Evolutionary conservation across 1,140 invertebrate species (phyloP).

Genomic region (Camponotus vicinus): DNA sequence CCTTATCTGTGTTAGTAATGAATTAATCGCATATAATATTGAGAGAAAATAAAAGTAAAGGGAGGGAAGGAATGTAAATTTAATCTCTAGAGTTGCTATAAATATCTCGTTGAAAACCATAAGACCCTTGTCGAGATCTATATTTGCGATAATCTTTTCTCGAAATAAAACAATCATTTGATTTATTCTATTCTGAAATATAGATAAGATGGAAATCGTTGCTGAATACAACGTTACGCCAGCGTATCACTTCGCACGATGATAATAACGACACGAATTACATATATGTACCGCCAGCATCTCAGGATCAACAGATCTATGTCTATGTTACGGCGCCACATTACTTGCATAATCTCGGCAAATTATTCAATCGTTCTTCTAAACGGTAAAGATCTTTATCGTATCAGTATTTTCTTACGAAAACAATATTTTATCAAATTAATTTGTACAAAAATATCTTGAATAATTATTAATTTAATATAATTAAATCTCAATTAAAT

Average conservation of each 20-base stretch:
- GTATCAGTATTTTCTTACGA: neutral
- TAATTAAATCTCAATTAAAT: too few species aligned
- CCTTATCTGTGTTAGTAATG: too few species aligned
- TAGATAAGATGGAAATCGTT: slow-evolving; percentile 83
- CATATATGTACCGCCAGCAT: slow-evolving; percentile 49
- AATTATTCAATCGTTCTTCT: slow-evolving; percentile 80
- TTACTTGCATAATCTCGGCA: slow-evolving; percentile 81
- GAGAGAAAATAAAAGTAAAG: too few species aligned
- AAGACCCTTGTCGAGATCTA: neutral
- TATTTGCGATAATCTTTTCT: neutral
- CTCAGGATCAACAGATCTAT: slow-evolving; percentile 78
- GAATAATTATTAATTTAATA: too few species aligned
- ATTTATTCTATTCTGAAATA: slow-evolving; percentile 67
- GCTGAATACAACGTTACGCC: slow-evolving; percentile 76
- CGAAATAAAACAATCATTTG: slow-evolving; percentile 57
- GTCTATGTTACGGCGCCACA: slow-evolving; percentile 81
- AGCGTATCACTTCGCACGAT: slow-evolving; percentile 69
- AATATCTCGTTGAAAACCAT: neutral
- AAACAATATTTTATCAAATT: neutral
- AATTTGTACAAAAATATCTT: too few species aligned
- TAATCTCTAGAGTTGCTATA: too few species aligned
- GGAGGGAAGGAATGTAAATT: too few species aligned
- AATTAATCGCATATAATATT: too few species aligned
- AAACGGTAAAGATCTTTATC: slow-evolving; percentile 73
- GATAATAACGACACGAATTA: slow-evolving; percentile 65